Base-by-base conservation (phyloP, 2,113 vertebrate species). In the Rutilus rutilus region DNA sequence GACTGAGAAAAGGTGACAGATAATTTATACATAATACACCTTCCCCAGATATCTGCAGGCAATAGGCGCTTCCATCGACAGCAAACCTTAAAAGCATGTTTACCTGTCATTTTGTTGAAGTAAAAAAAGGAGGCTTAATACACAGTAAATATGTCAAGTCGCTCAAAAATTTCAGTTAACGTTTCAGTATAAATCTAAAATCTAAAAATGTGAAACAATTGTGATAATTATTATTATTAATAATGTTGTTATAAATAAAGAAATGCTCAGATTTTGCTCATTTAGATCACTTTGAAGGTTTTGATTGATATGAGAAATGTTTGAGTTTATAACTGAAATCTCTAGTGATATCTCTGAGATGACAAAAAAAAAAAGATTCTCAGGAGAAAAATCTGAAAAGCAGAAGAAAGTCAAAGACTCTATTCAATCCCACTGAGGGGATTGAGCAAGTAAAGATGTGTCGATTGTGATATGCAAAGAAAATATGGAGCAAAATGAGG, bases 21-120 rank as follows among this genome's bases (percentile, higher is more conserved):
- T 96, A 96, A 97, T 97, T 97, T 96, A 97, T 97, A 96, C 95
- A 96, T 96, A 97, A 96, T 96, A 96, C 96, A 96, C 95, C 95
- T 96, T 97, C 96, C 94, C 95, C 95, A 96, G 95, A 95, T 96
- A 87, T 96, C 95, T 95, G 96, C 94, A 96, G 95, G 95, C 94
- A 92, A 94, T 93, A 94, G 94, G 74, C 65, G 94, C 94, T 90
- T 80, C 42, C 85, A 54, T 78, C 47, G 50, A 78, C 64, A 77
- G 90, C 86, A 78, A 87, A 85, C 88, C 88, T 91, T 87, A 86
- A 89, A 88, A 85, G 88, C 84, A 69, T 86, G 89, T 84, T 90
- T 90, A 86, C 87, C 83, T 86, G 71, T 83, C 93, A 92, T 94
- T 76, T 65, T 47, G 78, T 21, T 30, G 9, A 64, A 45, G 50